Evolutionary conservation across 2,113 vertebrate genomes (phyloP), one percentile per base, ranked within the genome.

Genomic region (Tragulus kanchil): DNA sequence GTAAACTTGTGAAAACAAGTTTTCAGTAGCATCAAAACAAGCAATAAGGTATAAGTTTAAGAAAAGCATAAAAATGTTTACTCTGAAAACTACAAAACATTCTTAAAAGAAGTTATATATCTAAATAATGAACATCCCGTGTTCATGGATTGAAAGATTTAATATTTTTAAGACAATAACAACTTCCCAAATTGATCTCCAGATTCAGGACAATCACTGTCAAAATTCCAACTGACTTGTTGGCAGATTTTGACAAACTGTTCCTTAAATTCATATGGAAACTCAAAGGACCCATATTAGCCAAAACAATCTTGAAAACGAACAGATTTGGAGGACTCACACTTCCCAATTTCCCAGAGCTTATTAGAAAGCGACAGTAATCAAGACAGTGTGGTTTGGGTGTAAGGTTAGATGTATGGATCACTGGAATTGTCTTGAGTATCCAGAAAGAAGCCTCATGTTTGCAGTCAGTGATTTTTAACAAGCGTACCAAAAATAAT

Each of bases 41-140:
- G 82, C 42, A 90, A 86, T 65, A 85, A n/a, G 50, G 59, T 25
- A 86, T 86, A 58, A n/a, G 48, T 65, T 78, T 78, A 86, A 77
- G 58, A 78, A 65, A 85, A 90, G 28, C 54, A 8, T 45, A 78
- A 62, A 62, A 90, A 50, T 36, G 28, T 78, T 52, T 31, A 61
- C 62, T 77, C 52, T 94, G 69, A 50, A 90, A 90, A 77, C 82
- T 77, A 50, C 12, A 84, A 85, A 79, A 77, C 17, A 64, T 50
- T 90, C 50, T 50, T 85, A 28, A 95, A 95, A 95, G 67, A 75
- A 56, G 77, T 78, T 85, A 85, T 85, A 50, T 15, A 85, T 50
- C 42, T 50, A 52, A 94, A 78, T 59, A 77, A 65, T 12, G 85
- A 77, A 50, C 4, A n/a, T 75, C 67, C 26, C 21, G 65, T 90